Conservation (phyloP, 2,113 vertebrate species). For the Gobius niger region DNA sequence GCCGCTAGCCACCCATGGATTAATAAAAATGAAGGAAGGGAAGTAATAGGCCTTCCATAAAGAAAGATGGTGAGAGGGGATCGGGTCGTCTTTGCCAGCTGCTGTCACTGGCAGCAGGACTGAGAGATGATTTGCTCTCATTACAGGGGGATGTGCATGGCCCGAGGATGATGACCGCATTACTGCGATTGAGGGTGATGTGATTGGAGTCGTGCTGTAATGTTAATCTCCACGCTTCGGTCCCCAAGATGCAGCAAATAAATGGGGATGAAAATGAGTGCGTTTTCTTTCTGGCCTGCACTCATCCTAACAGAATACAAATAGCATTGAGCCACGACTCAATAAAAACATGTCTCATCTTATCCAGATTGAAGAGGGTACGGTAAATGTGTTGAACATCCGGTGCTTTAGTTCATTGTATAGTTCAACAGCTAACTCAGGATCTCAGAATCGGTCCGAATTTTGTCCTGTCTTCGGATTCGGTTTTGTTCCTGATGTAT, state of each 20-base stretch:
- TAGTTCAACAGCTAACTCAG: too few species aligned
- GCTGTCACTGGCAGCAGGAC: conserved; percentile 68
- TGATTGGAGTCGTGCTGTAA: conserved; percentile 63
- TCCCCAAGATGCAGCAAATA: conserved; percentile 61
- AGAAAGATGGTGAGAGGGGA: conserved; percentile 29
- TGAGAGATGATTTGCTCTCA: conserved; percentile 76
- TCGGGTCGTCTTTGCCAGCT: conserved; percentile 54
- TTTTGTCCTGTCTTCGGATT: too few species aligned
- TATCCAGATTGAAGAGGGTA: too few species aligned
- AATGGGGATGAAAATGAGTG: conserved; percentile 59
- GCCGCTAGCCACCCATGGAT: conserved; percentile 49
- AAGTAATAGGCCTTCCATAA: conserved; percentile 26
- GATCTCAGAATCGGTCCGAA: too few species aligned
- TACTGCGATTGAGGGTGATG: conserved; percentile 62
- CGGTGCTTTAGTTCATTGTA: too few species aligned
- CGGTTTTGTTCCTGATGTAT: too few species aligned
- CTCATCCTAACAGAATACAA: conserved; percentile 49
- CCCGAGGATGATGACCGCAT: conserved; percentile 69
- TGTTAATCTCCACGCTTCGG: conserved; percentile 59
- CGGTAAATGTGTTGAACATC: too few species aligned
- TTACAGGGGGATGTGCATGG: conserved; percentile 71
- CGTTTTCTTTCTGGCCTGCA: conserved; percentile 39
- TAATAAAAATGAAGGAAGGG: conserved; percentile 9
- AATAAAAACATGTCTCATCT: too few species aligned
- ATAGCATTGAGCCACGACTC: conserved; percentile 49